Evolutionary conservation across 2,888 invertebrate species (phyloP).

Genomic region (Thysanoteuthis rhombus): DNA sequence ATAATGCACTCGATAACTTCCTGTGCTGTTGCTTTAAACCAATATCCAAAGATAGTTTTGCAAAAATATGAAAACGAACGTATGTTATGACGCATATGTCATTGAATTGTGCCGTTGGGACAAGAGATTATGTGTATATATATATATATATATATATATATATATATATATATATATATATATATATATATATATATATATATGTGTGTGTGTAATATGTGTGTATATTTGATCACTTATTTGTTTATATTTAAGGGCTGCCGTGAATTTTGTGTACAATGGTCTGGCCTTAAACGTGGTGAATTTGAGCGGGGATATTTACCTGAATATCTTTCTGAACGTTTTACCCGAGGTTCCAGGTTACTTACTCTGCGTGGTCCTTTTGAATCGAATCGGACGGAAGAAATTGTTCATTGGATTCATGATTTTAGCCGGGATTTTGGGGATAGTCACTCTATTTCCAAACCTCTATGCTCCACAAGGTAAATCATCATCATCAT

Average conservation of each 20-base stretch:
- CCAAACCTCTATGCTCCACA: neutral
- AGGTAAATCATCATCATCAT: neutral
- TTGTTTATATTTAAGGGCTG: constrained; percentile 38
- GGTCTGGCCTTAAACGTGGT: constrained; percentile 39
- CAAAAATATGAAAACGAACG: too few relatives aligned
- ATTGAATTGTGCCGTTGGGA: too few relatives aligned
- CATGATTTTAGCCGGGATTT: constrained; percentile 33
- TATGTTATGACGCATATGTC: too few relatives aligned
- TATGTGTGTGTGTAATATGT: too few relatives aligned
- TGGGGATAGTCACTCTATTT: neutral
- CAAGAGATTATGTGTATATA: too few relatives aligned
- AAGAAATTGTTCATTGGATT: constrained; percentile 23
- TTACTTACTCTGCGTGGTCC: constrained; percentile 31
- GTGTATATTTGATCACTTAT: neutral
- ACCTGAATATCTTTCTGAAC: constrained; percentile 40
- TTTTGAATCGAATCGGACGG: constrained; percentile 37
- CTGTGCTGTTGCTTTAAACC: too few relatives aligned
- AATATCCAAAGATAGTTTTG: too few relatives aligned
- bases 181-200: neutral
- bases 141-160: too few relatives aligned
- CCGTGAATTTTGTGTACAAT: constrained; percentile 42
- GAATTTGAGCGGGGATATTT: constrained; percentile 38
- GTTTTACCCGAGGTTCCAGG: constrained; percentile 36
- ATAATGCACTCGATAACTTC: too few relatives aligned
- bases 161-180: too few relatives aligned